Percentiles rank a stretch among this genome's conserved stretches.
Evolutionary conservation across 2,888 invertebrate species (phyloP).

Genomic region (Amphipoea oculea): DNA sequence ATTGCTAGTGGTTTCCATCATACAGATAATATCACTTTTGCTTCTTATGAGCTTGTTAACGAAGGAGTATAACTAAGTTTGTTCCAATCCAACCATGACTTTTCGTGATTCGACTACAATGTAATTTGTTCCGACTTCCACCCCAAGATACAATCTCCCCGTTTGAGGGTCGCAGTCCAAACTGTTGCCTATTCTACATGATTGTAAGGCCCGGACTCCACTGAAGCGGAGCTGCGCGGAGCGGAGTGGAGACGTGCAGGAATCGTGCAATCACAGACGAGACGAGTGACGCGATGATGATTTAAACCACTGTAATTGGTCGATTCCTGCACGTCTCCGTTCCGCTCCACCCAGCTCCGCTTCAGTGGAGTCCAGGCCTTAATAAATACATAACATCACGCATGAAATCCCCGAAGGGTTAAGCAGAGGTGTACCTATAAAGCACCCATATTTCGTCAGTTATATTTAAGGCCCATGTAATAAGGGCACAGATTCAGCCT

Average conservation of each 20-base stretch:
- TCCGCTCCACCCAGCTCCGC: no score
- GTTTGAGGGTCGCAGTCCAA: not conserved
- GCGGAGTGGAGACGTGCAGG: no score
- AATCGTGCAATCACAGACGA: no score
- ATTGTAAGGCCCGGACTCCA: not conserved
- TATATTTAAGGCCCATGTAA: not conserved
- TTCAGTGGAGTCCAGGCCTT: no score
- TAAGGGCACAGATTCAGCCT: not conserved
- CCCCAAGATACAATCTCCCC: not conserved
- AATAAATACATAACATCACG: not conserved
- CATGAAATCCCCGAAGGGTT: not conserved
- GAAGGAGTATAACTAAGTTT: not conserved
- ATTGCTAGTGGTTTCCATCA: not conserved
- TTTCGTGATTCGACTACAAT: not conserved
- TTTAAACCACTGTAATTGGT: no score
- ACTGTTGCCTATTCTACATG: not conserved
- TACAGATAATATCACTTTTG: not conserved
- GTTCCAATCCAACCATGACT: not conserved
- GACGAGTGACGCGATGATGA: no score
- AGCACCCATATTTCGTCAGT: not conserved
- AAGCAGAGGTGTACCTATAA: not conserved
- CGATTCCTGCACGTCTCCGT: no score
- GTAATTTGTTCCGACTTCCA: not conserved
- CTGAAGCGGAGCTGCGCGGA: no score
- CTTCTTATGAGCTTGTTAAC: not conserved